Base-by-base conservation (phyloP, 1,140 invertebrate genomes). In the Heliconius congener region DNA sequence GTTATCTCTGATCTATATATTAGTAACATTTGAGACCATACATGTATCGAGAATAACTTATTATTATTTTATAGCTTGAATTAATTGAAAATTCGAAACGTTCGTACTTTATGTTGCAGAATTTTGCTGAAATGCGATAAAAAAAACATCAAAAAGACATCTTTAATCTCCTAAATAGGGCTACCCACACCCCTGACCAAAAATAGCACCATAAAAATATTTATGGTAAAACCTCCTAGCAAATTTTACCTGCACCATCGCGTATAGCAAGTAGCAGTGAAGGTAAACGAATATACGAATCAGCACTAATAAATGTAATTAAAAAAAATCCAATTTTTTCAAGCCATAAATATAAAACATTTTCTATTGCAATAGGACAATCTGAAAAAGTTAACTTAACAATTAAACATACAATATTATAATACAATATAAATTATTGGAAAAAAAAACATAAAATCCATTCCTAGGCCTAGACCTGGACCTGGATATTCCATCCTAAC, bases 401-500 rank as follows among this genome's bases (percentile, higher is more conserved):
- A 66, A 6, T 11, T 66, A 66, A 66, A 66, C 19, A 27, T 23
- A 11, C 23, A 27, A 23, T 60, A 60, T 19, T 27, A 66, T 66
- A 66, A 66, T 66, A 66, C 27, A 30, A 66, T 30, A 66, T 66
- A 66, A 66, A 66, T 66, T 66, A 66, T 66, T 30, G 60, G 60
- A 66, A 66, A 66, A 57, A 66, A 23, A 52, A 5, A 16, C 6
- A 66, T 66, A 11, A 16, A 66, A 66, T n/a, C 13, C 11, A 66
- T 30, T 66, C 1, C 27, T 30, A 30, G 60, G 27, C n/a, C 42
- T 66, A 66, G 13, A 16, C 60, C 27, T 30, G 16, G 0, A 46
- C 42, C 42, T 16, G 42, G 3, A 46, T 46, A 16, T 46, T 46
- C 23, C 1, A 80, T 75, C 23, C 46, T 89, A 89, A 84, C 90